phyloP scores from a whole-genome alignment of 2,888 invertebrate genomes.

The Pilophorus perplexus region DNA sequence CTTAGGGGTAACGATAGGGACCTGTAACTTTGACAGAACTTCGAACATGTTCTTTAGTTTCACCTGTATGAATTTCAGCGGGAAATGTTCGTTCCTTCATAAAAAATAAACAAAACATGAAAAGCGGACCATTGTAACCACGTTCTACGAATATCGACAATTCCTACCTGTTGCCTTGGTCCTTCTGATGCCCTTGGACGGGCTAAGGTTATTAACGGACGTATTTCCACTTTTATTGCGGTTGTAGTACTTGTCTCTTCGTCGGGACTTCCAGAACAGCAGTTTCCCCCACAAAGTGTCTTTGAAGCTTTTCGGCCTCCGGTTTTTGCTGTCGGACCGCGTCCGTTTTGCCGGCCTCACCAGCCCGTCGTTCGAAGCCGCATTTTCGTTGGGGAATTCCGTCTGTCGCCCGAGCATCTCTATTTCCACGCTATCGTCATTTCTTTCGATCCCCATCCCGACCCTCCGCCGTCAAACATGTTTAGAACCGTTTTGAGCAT shows the following conservation, averaged over 20 bases:
- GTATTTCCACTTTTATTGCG: conserved; percentile 13
- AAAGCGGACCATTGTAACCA: too few species aligned
- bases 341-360: neutral
- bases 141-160: too few species aligned
- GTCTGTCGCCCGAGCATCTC: conserved; percentile 15
- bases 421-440: conserved; percentile 28
- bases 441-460: conserved; percentile 31
- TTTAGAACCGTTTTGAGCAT: neutral
- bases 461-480: conserved; percentile 31
- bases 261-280: conserved; percentile 29
- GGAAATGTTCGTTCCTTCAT: too few species aligned
- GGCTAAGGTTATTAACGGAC: too few species aligned
- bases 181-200: conserved; percentile 7
- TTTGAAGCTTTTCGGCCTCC: conserved; percentile 13
- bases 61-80: too few species aligned
- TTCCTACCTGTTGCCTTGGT: too few species aligned
- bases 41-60: too few species aligned
- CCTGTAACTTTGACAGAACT: too few species aligned
- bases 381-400: neutral
- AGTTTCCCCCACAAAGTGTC: conserved; percentile 35
- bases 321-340: conserved; percentile 1
- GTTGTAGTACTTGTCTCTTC: conserved; percentile 30
- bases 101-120: too few species aligned
- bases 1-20: too few species aligned
- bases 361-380: neutral